Evolutionary conservation across 2,888 invertebrate genomes (phyloP), one percentile per base, ranked within the genome.

Genomic region (Lepidonotus clava): DNA sequence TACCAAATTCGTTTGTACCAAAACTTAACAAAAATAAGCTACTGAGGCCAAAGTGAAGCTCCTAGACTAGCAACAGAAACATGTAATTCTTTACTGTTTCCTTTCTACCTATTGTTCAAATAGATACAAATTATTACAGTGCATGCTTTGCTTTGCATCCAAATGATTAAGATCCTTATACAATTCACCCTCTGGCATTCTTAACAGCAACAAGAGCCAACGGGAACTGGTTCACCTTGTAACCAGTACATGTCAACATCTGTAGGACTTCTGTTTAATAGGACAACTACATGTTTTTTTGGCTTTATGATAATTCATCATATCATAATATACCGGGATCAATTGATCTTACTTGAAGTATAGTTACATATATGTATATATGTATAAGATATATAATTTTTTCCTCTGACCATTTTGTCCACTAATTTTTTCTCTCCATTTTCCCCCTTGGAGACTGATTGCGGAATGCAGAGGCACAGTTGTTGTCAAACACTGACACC

Each of bases 161-260:
- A 71, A 71, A 71, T 71, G 1, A n/a, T n/a, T n/a, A n/a, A 71
- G 71, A 11, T 71, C 38, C 71, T 21, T 71, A 38, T 71, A 71
- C 80, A 80, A 41, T 32, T 80, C 41, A 80, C 80, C 80, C 80
- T 80, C 41, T 80, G 80, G 80, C 80, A 80, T 80, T 51, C 51
- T 46, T 80, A 80, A 80, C 80, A 80, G 80, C 80, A 80, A 80
- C 80, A 80, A 80, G 80, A 80, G 80, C 80, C 80, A 80, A 46
- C 51, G 80, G 80, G 80, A 32, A 14, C 80, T 46, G 80, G 80
- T 41, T 80, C 51, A 40, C 32, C 32, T 18, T 40, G 34, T 71
- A 6, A 71, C 71, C 71, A 71, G 71, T 71, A 8, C 18, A 71
- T 11, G 71, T 71, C 71, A 71, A 71, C 38, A 71, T 38, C 71